These are phyloP conservation scores for Zapornia atra DNA, from an alignment of 2,113 vertebrate genomes.

Conservation along the genomic window DNA sequence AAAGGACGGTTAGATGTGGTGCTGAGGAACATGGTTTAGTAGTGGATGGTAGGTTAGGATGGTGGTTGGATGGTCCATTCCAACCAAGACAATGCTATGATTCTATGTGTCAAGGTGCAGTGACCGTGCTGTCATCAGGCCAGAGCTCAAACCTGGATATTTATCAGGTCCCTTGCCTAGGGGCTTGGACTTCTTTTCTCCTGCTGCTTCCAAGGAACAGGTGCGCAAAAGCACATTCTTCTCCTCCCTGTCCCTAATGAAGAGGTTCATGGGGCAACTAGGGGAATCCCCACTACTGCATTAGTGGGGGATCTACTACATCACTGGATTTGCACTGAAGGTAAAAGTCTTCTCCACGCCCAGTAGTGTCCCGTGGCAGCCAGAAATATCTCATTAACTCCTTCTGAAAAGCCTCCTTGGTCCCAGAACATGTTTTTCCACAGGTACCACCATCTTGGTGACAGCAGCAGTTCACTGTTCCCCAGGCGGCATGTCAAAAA, in stretches of 20 bases:
- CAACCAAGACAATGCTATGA: no score
- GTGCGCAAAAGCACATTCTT: not conserved
- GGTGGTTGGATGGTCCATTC: no score
- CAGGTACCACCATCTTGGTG: not conserved
- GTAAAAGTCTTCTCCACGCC: not conserved
- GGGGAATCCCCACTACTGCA: not conserved
- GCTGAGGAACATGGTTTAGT: no score
- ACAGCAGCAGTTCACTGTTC: not conserved
- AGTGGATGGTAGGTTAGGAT: no score
- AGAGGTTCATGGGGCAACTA: not conserved
- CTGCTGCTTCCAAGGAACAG: not conserved
- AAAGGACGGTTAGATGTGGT: no score
- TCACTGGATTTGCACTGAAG: not conserved
- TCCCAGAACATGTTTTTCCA: not conserved
- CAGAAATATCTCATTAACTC: not conserved
- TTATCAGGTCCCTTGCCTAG: not conserved
- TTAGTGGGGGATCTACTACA: not conserved
- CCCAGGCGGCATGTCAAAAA: not conserved
- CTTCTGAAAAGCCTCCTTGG: not conserved
- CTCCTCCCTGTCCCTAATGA: not conserved
- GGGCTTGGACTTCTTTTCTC: not conserved
- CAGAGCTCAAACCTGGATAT: not conserved
- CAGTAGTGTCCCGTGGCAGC: not conserved
- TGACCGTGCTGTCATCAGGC: not conserved
- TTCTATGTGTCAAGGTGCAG: not conserved